phyloP scores from a whole-genome alignment of 2,888 invertebrate genomes.

The Anticlea derivata region DNA sequence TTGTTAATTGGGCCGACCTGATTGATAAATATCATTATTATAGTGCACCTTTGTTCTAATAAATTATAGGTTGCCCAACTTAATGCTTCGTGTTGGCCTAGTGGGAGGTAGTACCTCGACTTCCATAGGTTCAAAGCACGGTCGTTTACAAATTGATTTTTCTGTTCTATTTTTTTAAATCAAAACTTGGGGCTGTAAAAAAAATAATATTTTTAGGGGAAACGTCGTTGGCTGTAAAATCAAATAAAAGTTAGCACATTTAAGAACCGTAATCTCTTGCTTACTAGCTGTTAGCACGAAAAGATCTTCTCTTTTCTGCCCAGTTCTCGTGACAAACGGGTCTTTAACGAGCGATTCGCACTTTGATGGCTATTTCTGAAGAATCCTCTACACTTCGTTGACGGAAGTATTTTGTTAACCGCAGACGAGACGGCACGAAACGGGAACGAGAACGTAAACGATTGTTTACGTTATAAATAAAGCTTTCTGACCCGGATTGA shows the following conservation, averaged over 20 bases:
- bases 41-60: too few species aligned
- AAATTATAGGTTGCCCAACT: too few species aligned
- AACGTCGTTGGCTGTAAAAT: too few species aligned
- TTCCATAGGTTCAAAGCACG: too few species aligned
- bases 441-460: constrained; percentile 23
- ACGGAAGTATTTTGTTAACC: constrained; percentile 26
- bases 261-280: neutral
- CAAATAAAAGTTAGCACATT: neutral
- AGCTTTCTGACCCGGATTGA: constrained; percentile 26
- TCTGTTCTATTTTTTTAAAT: too few species aligned
- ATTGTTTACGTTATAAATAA: constrained; percentile 31
- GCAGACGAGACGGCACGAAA: constrained; percentile 14
- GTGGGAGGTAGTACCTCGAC: too few species aligned
- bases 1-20: neutral
- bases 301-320: neutral
- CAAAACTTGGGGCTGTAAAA: too few species aligned
- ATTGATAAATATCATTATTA: neutral
- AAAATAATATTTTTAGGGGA: too few species aligned
- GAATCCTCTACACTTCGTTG: constrained; percentile 1
- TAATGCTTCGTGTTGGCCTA: too few species aligned
- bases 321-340: neutral
- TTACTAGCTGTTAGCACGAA: constrained; percentile 5
- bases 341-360: constrained; percentile 13
- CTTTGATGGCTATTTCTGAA: constrained; percentile 18
- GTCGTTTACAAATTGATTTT: too few species aligned